Evolutionary conservation across 2,113 vertebrate genomes (phyloP).

Genomic region (Cynopterus brachyotis): DNA sequence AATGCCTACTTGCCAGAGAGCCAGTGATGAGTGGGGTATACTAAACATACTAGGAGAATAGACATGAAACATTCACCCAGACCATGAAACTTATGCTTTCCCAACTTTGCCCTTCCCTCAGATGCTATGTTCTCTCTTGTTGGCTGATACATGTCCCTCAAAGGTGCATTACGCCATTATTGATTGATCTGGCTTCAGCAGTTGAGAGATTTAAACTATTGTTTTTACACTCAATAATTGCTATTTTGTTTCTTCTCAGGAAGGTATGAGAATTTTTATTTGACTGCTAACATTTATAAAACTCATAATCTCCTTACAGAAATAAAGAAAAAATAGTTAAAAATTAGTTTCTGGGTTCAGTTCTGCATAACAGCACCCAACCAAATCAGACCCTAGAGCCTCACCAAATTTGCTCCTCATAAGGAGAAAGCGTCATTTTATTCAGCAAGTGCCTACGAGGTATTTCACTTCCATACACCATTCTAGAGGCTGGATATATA

Average conservation of each 20-base stretch:
- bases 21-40: not conserved
- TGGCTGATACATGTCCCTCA: not conserved
- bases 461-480: not conserved
- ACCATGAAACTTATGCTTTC: not conserved
- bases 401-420: not conserved
- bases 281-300: constrained; percentile 56
- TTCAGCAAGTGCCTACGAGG: not conserved
- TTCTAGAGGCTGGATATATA: not conserved
- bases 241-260: constrained; percentile 39
- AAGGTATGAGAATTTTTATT: constrained; percentile 43
- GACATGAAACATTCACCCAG: not conserved
- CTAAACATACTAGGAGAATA: not conserved
- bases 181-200: not conserved
- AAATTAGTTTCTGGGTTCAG: constrained; percentile 16
- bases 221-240: constrained; percentile 33
- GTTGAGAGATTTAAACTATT: constrained; percentile 36
- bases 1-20: not conserved
- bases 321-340: not conserved
- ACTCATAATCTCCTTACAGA: constrained; percentile 30
- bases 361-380: not conserved
- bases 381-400: not conserved
- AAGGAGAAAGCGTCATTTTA: not conserved
- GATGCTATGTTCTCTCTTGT: not conserved
- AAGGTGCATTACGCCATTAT: not conserved
- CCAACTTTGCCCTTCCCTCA: not conserved